Evolutionary conservation across 2,888 invertebrate genomes (phyloP).

Genomic region (Arenicola marina): DNA sequence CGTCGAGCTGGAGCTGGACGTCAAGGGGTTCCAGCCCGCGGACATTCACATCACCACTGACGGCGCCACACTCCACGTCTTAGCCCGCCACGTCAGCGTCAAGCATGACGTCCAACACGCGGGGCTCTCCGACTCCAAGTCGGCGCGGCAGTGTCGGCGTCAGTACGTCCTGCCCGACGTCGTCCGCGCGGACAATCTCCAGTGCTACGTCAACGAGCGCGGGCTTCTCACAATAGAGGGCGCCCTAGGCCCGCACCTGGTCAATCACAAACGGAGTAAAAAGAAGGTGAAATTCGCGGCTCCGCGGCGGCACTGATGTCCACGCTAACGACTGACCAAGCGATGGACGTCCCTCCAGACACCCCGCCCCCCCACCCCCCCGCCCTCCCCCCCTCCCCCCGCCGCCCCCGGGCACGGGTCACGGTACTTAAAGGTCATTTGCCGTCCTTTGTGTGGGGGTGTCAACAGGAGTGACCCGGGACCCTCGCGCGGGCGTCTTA

Average conservation of each 20-base stretch:
- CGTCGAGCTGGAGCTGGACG: not conserved
- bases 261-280: not conserved
- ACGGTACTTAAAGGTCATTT: no score
- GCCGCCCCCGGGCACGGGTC: no score
- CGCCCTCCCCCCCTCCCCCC: no score
- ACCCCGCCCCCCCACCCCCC: no score
- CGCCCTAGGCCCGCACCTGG: slow-evolving; percentile 1
- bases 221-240: slow-evolving; percentile 1
- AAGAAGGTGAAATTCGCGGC: slow-evolving; percentile 2
- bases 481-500: no score
- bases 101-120: not conserved
- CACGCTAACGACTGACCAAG: no score
- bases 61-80: not conserved
- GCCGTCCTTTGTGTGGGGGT: no score
- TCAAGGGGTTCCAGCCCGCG: not conserved
- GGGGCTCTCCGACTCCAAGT: not conserved
- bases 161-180: not conserved
- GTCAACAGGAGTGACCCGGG: no score
- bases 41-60: slow-evolving; percentile 3
- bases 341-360: no score
- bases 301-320: no score
- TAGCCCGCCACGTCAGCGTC: not conserved
- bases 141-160: not conserved
- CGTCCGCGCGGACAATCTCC: slow-evolving; percentile 2
- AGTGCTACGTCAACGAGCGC: not conserved